Base-by-base conservation (phyloP, 1,140 invertebrate species). In the Zaprionus ornatus region DNA sequence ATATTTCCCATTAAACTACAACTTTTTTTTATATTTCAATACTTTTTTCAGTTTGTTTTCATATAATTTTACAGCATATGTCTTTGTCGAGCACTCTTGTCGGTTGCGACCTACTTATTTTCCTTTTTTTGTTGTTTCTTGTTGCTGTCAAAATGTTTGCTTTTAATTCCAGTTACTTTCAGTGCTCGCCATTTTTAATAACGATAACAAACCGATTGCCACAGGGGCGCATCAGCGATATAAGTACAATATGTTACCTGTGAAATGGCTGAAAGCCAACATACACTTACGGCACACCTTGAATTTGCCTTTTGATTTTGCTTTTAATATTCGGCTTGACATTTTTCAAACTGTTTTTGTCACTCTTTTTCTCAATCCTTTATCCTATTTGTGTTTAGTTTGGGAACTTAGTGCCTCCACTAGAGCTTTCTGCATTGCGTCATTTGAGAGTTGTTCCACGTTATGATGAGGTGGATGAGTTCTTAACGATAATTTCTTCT, bases 151-250 rank as follows among this genome's bases (percentile, higher is more conserved):
- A 78, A 88, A 84, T 88, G 79, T 90, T 88, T 88, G 72, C 37
- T 88, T 88, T 88, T 88, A 81, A 88, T 88, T 88, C 75, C 74
- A 66, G 69, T 66, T 76, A 80, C 78, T 84, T 80, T 54, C 80
- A 71, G 35, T 66, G 29, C 35, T n/a, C 54, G 62, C 69, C 67
- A 78, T 88, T 80, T 45, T 78, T 84, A 74, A 80, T 68, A 75
- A 73, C 35, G 61, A 60, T 69, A 80, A 78, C 61, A 73, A 78
- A 64, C 56, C 50, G 70, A 17, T 40, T 23, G 45, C 32, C 45
- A 23, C 25, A 23, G 32, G 19, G 10, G n/a, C 50, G 32, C 50
- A 62, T 54, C 40, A 21, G 29, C 27, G 55, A 69, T 67, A 54
- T 59, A 27, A 50, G n/a, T 17, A 50, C n/a, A 50, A 55, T 29